Base-by-base conservation (phyloP, 1,140 invertebrate species). In the Diploscapter pachys region DNA sequence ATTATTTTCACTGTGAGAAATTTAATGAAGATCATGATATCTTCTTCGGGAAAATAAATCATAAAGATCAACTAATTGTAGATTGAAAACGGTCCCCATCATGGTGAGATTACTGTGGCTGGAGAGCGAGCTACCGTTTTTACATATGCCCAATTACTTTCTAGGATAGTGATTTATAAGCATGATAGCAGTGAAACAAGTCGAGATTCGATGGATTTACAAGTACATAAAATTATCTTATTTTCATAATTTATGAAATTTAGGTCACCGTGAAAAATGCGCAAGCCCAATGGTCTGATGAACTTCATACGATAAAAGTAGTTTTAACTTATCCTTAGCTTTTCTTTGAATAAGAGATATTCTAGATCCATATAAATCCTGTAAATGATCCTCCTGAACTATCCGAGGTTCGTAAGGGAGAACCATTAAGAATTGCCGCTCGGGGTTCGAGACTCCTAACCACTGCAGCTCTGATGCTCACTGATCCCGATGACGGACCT, bases 381-480 rank as follows among this genome's bases (percentile, higher is more conserved):
- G 70, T 73, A 3, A 78, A 83, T 56, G 82, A 83, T 63, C 63
- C 72, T 8, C 82, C 82, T 3, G 78, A 82, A 68, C 56, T 83
- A 4, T 56, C 67, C 3, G 64, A 72, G 49, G 77, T 67, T 31
- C 51, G 78, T 31, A 71, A 64, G 5, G 82, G 82, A 2, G 64
- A 68, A 4, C 54, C 71, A 6, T 55, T 83, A 11, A 56, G 75
- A 68, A 74, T 83, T 54, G 67, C 79, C 31, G 70, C 79, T 2
- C 64, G 73, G 9, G 65, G 77, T 52, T 82, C 75, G 80, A 59
- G 57, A 75, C 70, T 74, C 5, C 63, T 81, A 0, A 79, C 66
- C 48, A 70, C 77, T 48, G 68, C 63, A 4, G 63, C 78, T 66
- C 57, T 83, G 8, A 65, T 77, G 8, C 56, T 85, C 49, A 73